A percentile compares a stretch with the other conserved stretches of the same genome.
Evolutionary conservation across 2,113 vertebrate species (phyloP).

Genomic region (Scopus umbretta): DNA sequence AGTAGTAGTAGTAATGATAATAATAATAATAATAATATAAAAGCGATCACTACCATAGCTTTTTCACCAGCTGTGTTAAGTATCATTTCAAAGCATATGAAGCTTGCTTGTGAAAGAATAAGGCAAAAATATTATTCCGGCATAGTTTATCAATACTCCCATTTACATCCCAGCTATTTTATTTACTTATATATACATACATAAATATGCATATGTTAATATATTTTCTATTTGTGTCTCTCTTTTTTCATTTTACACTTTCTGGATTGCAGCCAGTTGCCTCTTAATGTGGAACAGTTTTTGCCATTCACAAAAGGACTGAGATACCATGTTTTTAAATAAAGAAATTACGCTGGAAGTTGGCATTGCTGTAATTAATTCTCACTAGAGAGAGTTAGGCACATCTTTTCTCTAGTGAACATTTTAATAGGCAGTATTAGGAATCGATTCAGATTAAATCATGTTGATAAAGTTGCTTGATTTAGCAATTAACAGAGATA

Average conservation of each 20-base stretch:
- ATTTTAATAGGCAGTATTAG: conserved; percentile 57
- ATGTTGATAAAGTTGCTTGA: conserved; percentile 63
- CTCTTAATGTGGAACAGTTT: background rate
- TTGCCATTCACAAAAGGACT: background rate
- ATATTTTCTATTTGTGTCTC: background rate
- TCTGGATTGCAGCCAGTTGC: background rate
- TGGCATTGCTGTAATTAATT: conserved; percentile 17
- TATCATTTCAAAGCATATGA: background rate
- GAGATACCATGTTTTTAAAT: background rate
- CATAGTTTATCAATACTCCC: background rate
- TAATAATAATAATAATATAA: background rate
- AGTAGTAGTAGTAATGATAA: no score
- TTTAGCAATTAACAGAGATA: conserved; percentile 62
- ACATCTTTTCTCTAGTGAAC: conserved; percentile 7
- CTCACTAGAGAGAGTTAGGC: background rate
- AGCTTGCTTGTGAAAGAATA: background rate
- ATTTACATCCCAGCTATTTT: background rate
- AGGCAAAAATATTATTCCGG: background rate
- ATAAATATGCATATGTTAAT: background rate
- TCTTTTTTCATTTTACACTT: background rate
- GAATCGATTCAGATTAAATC: conserved; percentile 62
- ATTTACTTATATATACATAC: background rate
- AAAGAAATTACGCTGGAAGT: conserved; percentile 39
- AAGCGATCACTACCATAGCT: background rate
- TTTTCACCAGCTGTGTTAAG: background rate